A percentile compares a stretch with the other conserved stretches of the same genome.
Evolutionary conservation across 2,888 invertebrate genomes (phyloP).

Genomic region (Drosophila lacicola): DNA sequence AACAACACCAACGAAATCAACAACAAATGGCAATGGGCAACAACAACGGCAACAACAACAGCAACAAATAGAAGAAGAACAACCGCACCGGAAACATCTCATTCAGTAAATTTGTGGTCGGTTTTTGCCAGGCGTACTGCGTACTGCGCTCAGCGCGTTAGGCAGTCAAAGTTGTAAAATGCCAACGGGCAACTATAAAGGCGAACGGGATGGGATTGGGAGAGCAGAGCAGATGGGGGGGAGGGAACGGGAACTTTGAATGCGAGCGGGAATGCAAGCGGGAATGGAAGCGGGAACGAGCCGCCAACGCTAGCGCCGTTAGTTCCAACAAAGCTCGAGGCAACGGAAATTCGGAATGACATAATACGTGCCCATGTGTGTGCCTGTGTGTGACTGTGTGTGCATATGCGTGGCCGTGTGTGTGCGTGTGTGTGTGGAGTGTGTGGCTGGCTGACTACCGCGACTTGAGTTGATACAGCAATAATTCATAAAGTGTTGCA

Average conservation of each 20-base stretch:
- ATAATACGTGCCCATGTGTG: slow-evolving; percentile 76
- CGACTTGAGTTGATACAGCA: slow-evolving; percentile 82
- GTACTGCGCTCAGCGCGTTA: slow-evolving; percentile 51
- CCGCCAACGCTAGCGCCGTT: slow-evolving; percentile 62
- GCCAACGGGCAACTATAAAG: slow-evolving; percentile 59
- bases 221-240: slow-evolving; percentile 4
- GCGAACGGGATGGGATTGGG: slow-evolving; percentile 13
- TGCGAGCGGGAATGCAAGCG: background rate
- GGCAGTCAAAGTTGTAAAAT: slow-evolving; percentile 80
- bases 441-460: slow-evolving; percentile 68
- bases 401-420: slow-evolving; percentile 5
- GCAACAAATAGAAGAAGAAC: slow-evolving; percentile 55
- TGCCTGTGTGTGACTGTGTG: slow-evolving; percentile 24
- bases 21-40: slow-evolving; percentile 26
- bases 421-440: slow-evolving; percentile 36
- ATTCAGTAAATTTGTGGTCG: slow-evolving; percentile 82
- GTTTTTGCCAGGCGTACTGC: slow-evolving; percentile 63
- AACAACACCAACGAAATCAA: slow-evolving; percentile 29
- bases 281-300: slow-evolving; percentile 24
- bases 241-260: slow-evolving; percentile 5
- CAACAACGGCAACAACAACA: slow-evolving; percentile 27
- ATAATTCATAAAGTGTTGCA: slow-evolving; percentile 82
- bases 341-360: slow-evolving; percentile 80
- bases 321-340: slow-evolving; percentile 76
- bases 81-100: slow-evolving; percentile 82